Base-by-base conservation (phyloP, 1,140 invertebrate genomes). In the Drosophila watanabei region DNA sequence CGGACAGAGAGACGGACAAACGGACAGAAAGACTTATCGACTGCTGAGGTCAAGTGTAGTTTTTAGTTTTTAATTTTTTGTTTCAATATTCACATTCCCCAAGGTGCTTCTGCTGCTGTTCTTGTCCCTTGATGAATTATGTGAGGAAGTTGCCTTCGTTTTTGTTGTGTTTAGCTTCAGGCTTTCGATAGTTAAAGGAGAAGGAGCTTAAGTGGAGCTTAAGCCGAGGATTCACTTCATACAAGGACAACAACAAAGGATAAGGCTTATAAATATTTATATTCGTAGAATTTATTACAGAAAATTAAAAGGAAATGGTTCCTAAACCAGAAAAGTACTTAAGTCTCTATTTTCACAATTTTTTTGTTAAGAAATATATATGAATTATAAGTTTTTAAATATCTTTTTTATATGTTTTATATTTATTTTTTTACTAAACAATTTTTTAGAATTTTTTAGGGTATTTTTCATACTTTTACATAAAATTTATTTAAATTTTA, bases 41-140 rank as follows among this genome's bases (percentile, higher is more conserved):
- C 76, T 66, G 71, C 78, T 81, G 85, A 88, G 85, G 85, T 88
- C 85, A 88, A 88, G 85, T 89, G 81, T 76, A 81, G 59, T 75
- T 75, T n/a, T n/a, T n/a, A n/a, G n/a, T n/a, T n/a, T 82, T 79
- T 81, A 66, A 75, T 83, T 71, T 78, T 78, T 78, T 78, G 52
- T 73, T 66, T 75, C 70, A 79, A 78, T 78, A 78, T 77, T 49
- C 75, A 56, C 52, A 59, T 48, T 45, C 39, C 63, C 63, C 39
- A 37, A 32, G 24, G 14, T 60, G 45, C 39, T 24, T 57, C 52
- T 49, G 33, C 60, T 49, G 32, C 28, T 46, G n/a, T n/a, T n/a
- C n/a, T n/a, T n/a, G n/a, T n/a, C n/a, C n/a, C 14, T 28, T 56
- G 69, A 70, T 82, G 82, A 85, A 70, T 86, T 81, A 81, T 85